Conservation (phyloP, 1,140 invertebrate genomes). For the Glossosoma conforme region DNA sequence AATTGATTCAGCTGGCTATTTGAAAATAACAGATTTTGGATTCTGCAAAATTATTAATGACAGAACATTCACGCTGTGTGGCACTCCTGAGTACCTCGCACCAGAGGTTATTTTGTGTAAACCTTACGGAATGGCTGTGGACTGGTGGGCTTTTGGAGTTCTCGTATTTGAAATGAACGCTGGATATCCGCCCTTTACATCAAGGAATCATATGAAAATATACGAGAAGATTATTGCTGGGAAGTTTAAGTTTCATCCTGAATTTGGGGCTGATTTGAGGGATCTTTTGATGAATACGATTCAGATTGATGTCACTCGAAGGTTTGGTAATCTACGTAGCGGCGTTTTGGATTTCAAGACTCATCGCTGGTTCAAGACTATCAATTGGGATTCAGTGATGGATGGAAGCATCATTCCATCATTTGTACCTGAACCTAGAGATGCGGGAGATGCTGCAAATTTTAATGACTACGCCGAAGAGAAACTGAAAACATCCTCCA, state of each 20-base stretch:
- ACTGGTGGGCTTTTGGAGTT: constrained; percentile 95
- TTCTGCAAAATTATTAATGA: constrained; percentile 77
- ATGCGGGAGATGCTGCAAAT: constrained; percentile 70
- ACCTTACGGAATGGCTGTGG: constrained; percentile 93
- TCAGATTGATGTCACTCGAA: constrained; percentile 79
- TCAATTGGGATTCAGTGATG: constrained; percentile 83
- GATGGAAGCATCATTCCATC: constrained; percentile 74
- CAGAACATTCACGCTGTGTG: constrained; percentile 72
- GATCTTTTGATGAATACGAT: constrained; percentile 86
- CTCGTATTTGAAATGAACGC: constrained; percentile 81
- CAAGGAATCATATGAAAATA: constrained; percentile 79
- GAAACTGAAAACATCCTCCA: constrained; percentile 35
- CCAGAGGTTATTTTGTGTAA: constrained; percentile 93
- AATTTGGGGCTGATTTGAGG: constrained; percentile 70
- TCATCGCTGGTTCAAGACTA: constrained; percentile 66
- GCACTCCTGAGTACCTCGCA: constrained; percentile 94
- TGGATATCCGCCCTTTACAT: constrained; percentile 79
- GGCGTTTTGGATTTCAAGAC: constrained; percentile 65
- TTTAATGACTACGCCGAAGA: constrained; percentile 61
- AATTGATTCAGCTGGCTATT: constrained; percentile 81
- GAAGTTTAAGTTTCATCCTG: constrained; percentile 65
- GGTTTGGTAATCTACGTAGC: constrained; percentile 85
- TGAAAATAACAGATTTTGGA: constrained; percentile 85
- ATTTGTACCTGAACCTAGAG: constrained; percentile 65
- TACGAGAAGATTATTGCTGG: constrained; percentile 83